Evolutionary conservation across 2,113 vertebrate species (phyloP), one percentile per base, ranked within the genome.

Genomic region (Tetraodon nigroviridis): DNA sequence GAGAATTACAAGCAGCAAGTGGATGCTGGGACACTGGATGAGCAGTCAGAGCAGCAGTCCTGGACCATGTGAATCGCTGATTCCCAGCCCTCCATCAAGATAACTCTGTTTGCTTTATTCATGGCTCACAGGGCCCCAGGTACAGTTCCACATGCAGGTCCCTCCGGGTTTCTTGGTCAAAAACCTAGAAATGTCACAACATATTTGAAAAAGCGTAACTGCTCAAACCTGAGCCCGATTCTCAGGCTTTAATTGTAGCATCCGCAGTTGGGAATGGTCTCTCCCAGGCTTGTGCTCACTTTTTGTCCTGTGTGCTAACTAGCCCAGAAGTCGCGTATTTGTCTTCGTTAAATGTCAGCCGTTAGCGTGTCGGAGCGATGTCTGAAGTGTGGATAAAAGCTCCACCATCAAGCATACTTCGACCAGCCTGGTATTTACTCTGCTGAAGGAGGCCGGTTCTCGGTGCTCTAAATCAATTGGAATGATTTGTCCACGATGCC

Each of bases 1-100:
- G 84, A 90, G 87, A 86, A 86, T 87, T 88, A 85, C 82, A 84
- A 82, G 61, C 67, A 29, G 55, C 53, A 77, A 76, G 77, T 84
- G 71, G 55, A 77, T 75, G 81, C 67, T 46, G 79, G 76, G 63
- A 78, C 68, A 64, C 42, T 44, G 75, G 71, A 69, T 81, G 76
- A 51, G 70, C 78, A 67, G 76, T 56, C 60, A 80, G 76, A 51
- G 70, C 78, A 65, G 76, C 58, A 57, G 69, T 63, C 56, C 46
- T 56, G 69, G 61, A 67, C 22, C 55, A 22, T 65, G 62, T 41
- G 75, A 67, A 73, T 5, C 27, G 67, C 46, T 59, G 79, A 71
- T 4, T 71, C 58, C 14, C 51, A 56, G 60, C 73, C 75, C 70
- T 79, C 64, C 66, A 69, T 78, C 65, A 32, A 18, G 61, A 78